Conservation (phyloP, 1,140 invertebrate genomes). For the Chironomus striatipennis region DNA sequence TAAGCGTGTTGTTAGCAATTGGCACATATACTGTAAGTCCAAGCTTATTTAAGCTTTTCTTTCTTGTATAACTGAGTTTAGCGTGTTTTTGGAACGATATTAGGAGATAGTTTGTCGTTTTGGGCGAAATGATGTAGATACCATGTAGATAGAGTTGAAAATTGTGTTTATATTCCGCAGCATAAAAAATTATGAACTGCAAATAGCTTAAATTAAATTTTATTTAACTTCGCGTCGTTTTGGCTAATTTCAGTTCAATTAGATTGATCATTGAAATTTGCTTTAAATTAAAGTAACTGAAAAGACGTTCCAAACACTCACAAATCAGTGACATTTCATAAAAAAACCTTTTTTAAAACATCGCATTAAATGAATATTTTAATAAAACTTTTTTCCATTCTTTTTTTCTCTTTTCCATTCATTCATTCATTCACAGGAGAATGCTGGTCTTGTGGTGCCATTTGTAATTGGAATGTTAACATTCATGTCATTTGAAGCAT, state of each 20-base stretch:
- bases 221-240: too few species aligned
- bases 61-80: too few species aligned
- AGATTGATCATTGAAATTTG: too few species aligned
- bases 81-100: neutral
- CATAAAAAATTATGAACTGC: too few species aligned
- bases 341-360: too few species aligned
- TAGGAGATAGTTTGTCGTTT: neutral
- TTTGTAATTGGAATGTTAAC: conserved; percentile 66
- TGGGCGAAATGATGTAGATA: too few species aligned
- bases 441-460: conserved; percentile 55
- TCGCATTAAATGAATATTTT: conserved; percentile 2
- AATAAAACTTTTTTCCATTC: neutral
- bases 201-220: too few species aligned
- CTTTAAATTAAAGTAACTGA: neutral
- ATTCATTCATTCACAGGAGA: conserved; percentile 46
- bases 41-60: too few species aligned
- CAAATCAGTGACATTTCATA: too few species aligned
- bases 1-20: conserved; percentile 56
- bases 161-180: too few species aligned
- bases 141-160: too few species aligned
- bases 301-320: neutral
- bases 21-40: conserved; percentile 59
- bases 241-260: too few species aligned
- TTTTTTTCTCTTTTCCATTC: conserved; percentile 31
- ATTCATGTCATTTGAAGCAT: conserved; percentile 63